phyloP scores from a whole-genome alignment of 2,113 vertebrate species.

The Hystrix brachyura region DNA sequence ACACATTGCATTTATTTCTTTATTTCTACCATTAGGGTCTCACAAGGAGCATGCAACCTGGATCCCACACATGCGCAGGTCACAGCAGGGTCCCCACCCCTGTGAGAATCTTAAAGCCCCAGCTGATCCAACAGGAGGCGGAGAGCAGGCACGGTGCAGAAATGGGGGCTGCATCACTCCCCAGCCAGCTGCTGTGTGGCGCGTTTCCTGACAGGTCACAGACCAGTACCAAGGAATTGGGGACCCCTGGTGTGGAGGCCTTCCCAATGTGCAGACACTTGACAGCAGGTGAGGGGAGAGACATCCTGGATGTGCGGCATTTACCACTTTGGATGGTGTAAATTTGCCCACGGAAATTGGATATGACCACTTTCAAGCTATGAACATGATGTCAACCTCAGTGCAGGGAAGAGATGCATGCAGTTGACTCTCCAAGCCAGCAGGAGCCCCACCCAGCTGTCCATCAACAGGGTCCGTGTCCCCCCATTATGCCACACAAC shows the following conservation, averaged over 20 bases:
- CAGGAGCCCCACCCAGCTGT: background rate
- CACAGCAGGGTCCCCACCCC: no score
- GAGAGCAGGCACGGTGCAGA: background rate
- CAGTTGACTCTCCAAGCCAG: background rate
- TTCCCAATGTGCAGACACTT: no score
- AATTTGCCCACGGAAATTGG: background rate
- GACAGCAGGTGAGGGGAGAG: background rate
- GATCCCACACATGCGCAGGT: background rate
- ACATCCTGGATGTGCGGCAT: background rate
- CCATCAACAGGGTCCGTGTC: background rate
- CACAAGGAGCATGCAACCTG: background rate
- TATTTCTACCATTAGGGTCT: background rate
- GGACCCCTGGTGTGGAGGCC: background rate
- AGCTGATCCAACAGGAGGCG: background rate
- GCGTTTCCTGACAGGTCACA: background rate
- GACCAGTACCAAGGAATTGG: background rate
- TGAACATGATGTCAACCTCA: background rate
- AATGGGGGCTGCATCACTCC: background rate
- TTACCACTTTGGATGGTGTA: background rate
- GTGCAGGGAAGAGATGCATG: background rate
- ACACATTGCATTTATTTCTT: background rate
- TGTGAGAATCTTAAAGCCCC: background rate
- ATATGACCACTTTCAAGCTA: background rate
- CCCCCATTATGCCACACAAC: background rate
- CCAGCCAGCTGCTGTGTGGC: background rate